These are phyloP conservation scores for Dreissena rostriformis DNA, from an alignment of 1,140 invertebrate genomes.

Conservation along the genomic window DNA sequence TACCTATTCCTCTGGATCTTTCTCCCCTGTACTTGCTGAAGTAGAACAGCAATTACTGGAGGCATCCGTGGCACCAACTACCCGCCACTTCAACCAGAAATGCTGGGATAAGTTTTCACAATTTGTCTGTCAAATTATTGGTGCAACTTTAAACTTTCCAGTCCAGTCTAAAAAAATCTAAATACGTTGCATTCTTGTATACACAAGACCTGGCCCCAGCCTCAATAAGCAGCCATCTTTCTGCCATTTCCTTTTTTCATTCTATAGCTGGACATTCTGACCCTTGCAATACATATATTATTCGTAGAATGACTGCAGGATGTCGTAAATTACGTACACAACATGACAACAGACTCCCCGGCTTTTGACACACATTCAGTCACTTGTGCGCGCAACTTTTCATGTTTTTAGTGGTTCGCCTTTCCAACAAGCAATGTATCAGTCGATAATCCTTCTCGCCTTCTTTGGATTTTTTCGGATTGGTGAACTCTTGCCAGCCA, in stretches of 20 bases:
- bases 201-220: not conserved
- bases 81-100: not conserved
- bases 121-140: not conserved
- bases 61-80: not conserved
- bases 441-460: not conserved
- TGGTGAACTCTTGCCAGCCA: slow-evolving; percentile 14
- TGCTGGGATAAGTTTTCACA: not conserved
- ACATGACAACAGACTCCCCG: not conserved
- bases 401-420: not conserved
- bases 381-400: not conserved
- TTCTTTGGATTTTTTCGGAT: slow-evolving; percentile 15
- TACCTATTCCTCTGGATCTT: not conserved
- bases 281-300: not conserved
- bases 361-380: not conserved
- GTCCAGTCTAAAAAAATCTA: not conserved
- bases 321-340: slow-evolving; percentile 8
- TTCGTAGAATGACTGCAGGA: not conserved
- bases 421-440: not conserved
- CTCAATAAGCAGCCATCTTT: slow-evolving; percentile 12
- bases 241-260: slow-evolving; percentile 12
- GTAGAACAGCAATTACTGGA: slow-evolving; percentile 4
- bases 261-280: not conserved
- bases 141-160: not conserved
- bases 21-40: not conserved
- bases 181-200: not conserved